Conservation (phyloP, 2,113 vertebrate genomes). For the Psilopogon haemacephalus region DNA sequence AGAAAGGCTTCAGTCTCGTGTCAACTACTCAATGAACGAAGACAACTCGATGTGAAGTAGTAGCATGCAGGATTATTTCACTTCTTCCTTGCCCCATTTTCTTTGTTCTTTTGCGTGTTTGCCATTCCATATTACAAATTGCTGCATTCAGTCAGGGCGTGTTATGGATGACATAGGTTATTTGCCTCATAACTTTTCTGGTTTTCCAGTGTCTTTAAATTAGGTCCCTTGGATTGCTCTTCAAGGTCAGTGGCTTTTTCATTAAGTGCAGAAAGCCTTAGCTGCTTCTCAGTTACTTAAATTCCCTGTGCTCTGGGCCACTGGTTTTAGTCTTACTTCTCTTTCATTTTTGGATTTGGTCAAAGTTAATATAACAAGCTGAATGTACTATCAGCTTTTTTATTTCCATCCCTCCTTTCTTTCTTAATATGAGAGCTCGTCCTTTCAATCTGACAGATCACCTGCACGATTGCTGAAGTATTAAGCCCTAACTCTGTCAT, state of each 20-base stretch:
- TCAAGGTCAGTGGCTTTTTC: slow-evolving; percentile 61
- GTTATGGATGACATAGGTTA: neutral
- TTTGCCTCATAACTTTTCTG: slow-evolving; percentile 24
- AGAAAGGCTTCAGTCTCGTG: neutral
- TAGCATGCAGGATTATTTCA: neutral
- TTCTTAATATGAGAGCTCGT: neutral
- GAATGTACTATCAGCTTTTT: neutral
- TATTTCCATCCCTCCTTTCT: neutral
- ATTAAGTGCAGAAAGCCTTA: slow-evolving; percentile 54
- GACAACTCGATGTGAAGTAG: neutral
- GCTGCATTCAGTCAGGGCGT: neutral
- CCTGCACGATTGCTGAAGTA: slow-evolving; percentile 51
- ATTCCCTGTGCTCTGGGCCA: neutral
- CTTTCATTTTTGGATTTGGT: slow-evolving; percentile 15
- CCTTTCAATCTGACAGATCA: slow-evolving; percentile 29
- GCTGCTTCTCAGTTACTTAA: slow-evolving; percentile 29
- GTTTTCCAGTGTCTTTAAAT: slow-evolving; percentile 39
- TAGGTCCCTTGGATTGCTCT: neutral
- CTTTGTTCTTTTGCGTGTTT: neutral
- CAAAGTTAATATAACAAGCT: slow-evolving; percentile 34
- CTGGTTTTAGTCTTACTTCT: neutral
- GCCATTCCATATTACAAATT: neutral
- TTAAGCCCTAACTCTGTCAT: slow-evolving; percentile 23
- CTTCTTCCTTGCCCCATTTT: no score
- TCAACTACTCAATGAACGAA: neutral